phyloP scores from a whole-genome alignment of 2,888 invertebrate species.

The Keiferia lycopersicella region DNA sequence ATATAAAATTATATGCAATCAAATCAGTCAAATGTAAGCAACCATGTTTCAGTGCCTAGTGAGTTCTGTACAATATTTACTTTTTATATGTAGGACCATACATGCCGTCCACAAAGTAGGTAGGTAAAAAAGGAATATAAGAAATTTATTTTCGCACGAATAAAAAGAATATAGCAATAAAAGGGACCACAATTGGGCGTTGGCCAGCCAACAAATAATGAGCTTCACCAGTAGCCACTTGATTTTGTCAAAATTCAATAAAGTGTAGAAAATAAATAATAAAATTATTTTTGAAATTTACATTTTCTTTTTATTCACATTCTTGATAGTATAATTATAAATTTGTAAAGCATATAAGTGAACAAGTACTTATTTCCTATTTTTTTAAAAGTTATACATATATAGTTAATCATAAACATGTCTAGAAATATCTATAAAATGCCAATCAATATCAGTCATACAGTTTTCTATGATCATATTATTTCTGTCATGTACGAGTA shows the following conservation, averaged over 20 bases:
- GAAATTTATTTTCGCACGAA: not conserved
- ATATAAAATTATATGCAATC: not conserved
- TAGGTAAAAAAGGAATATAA: not conserved
- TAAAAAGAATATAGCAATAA: not conserved
- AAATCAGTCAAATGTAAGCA: not conserved
- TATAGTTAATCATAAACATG: too few species aligned
- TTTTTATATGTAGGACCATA: not conserved
- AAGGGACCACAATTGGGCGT: not conserved
- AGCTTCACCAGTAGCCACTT: not conserved
- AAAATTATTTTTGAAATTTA: conserved; percentile 1
- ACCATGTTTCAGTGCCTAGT: not conserved
- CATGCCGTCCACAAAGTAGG: not conserved
- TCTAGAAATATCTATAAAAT: too few species aligned
- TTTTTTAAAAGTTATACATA: not conserved
- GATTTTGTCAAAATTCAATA: not conserved
- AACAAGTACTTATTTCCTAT: not conserved
- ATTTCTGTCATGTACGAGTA: not conserved
- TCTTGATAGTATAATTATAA: not conserved
- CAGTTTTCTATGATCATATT: not conserved
- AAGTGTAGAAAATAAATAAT: not conserved
- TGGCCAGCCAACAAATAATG: not conserved
- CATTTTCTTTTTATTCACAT: not conserved
- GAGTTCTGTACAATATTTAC: conserved; percentile 3
- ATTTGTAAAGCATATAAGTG: too few species aligned
- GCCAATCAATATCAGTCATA: not conserved